phyloP scores from a whole-genome alignment of 2,113 vertebrate species.

The Erpornis zantholeuca region DNA sequence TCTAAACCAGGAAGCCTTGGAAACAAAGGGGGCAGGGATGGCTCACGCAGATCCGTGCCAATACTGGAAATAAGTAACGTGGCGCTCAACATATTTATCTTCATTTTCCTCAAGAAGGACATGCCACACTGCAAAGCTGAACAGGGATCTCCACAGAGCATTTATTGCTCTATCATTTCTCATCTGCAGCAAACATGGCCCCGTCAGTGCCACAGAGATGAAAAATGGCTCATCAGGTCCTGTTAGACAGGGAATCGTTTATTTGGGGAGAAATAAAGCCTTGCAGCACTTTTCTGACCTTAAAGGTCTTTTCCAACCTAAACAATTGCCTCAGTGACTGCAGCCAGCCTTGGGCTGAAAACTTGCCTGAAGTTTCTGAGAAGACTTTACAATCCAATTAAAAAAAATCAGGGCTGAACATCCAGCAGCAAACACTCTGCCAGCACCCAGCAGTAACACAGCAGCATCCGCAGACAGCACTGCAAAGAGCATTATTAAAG shows the following conservation, averaged over 20 bases:
- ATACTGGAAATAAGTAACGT: background rate
- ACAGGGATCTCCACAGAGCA: background rate
- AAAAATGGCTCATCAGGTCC: conserved; percentile 6
- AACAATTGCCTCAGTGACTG: background rate
- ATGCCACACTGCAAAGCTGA: background rate
- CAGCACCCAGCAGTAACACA: background rate
- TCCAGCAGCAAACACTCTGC: background rate
- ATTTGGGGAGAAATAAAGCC: background rate
- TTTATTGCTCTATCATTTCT: background rate
- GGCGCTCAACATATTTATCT: background rate
- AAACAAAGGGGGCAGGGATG: conserved; percentile 10
- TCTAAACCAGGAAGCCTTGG: conserved; percentile 14
- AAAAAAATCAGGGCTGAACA: background rate
- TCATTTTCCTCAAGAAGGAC: conserved; percentile 34
- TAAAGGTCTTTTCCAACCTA: background rate
- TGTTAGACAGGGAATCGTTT: background rate
- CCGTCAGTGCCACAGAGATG: background rate
- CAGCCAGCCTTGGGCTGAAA: background rate
- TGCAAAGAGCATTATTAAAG: background rate
- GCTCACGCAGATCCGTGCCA: background rate
- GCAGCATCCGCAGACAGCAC: background rate
- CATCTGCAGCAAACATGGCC: background rate
- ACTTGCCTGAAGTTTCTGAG: background rate
- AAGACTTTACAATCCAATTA: background rate
- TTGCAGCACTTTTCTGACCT: background rate